phyloP scores from a whole-genome alignment of 2,797 vertebrate species.

The Sus cebifrons region DNA sequence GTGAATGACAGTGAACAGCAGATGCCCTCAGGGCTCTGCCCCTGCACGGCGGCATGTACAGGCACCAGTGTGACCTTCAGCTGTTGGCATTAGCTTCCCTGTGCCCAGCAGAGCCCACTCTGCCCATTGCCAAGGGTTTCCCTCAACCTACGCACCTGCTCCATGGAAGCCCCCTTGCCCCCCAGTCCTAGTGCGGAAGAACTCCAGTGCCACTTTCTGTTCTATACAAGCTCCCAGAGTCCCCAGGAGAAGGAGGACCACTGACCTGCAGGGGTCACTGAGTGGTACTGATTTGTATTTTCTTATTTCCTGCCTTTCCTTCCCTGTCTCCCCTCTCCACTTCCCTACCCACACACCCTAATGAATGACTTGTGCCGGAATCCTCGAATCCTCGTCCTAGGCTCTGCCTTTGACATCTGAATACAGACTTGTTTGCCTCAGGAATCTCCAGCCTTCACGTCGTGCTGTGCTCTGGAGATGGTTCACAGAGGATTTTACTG shows the following conservation, averaged over 20 bases:
- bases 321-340: neutral
- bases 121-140: neutral
- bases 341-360: neutral
- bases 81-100: neutral
- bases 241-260: neutral
- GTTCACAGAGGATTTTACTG: neutral
- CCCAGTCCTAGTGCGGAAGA: no score
- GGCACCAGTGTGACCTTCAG: neutral
- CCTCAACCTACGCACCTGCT: accelerated
- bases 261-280: neutral
- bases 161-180: neutral
- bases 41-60: accelerated
- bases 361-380: no score
- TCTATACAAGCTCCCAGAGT: neutral
- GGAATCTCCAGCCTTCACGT: neutral
- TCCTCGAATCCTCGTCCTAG: neutral
- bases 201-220: accelerated
- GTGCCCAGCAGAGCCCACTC: neutral
- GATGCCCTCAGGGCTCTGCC: accelerated
- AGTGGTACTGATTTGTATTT: neutral
- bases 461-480: accelerated
- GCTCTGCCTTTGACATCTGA: neutral
- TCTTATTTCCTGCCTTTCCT: neutral
- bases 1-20: neutral
- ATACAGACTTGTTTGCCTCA: neutral